phyloP scores from a whole-genome alignment of 2,888 invertebrate genomes.

The Melikaiella ostensackeni region DNA sequence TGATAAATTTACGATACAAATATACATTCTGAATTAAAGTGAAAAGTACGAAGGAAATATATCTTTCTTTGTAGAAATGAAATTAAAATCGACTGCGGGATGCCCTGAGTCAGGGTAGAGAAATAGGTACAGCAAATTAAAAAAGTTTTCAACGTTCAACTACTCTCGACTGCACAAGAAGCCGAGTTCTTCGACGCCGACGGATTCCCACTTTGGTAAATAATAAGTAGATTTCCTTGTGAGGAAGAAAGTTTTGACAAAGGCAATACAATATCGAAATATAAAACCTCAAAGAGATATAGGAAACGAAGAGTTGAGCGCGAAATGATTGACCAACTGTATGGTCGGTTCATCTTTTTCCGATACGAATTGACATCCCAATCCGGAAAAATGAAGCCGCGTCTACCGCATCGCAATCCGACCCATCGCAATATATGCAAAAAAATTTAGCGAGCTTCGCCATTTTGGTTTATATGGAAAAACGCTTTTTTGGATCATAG shows the following conservation, averaged over 20 bases:
- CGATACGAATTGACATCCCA: constrained; percentile 6
- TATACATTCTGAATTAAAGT: not conserved
- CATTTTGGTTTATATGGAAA: not conserved
- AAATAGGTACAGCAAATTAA: constrained; percentile 30
- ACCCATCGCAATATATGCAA: not conserved
- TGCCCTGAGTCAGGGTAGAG: constrained; percentile 9
- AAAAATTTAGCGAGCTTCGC: not conserved
- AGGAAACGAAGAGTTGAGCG: not conserved
- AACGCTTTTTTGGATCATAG: not conserved
- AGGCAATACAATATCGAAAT: constrained; percentile 5
- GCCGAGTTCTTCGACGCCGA: not conserved
- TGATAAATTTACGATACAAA: no score
- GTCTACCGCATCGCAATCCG: not conserved
- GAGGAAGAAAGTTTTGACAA: not conserved
- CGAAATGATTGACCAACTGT: not conserved
- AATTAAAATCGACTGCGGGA: constrained; percentile 24
- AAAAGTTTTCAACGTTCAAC: constrained; percentile 16
- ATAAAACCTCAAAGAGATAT: not conserved
- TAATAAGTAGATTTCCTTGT: constrained; percentile 19
- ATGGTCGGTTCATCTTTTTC: constrained; percentile 1
- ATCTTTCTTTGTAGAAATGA: constrained; percentile 5
- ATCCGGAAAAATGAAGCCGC: not conserved
- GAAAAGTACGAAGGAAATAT: not conserved
- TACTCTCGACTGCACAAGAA: not conserved
- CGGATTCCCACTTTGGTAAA: constrained; percentile 12